phyloP scores from a whole-genome alignment of 2,113 vertebrate species.

The Choloepus hoffmanni region DNA sequence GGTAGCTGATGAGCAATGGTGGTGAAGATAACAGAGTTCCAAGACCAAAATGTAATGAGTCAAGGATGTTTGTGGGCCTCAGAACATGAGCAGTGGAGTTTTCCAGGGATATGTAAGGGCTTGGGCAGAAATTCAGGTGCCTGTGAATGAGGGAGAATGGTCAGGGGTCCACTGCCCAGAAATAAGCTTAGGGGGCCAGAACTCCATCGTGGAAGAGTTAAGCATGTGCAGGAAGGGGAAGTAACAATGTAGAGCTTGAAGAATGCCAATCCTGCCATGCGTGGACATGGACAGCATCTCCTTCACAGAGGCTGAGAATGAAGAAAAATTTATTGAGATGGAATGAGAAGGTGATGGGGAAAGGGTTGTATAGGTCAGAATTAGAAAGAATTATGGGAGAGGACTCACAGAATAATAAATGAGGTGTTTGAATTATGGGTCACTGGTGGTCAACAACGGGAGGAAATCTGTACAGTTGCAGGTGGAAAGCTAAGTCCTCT shows the following conservation, averaged over 20 bases:
- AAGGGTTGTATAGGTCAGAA: not conserved
- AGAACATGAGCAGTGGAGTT: not conserved
- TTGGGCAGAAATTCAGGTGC: not conserved
- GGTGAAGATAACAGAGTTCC: not conserved
- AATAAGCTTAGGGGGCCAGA: not conserved
- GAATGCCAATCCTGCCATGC: not conserved
- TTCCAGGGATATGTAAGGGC: not conserved
- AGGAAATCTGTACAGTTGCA: not conserved
- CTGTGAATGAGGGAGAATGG: not conserved
- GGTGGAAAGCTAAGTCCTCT: not conserved
- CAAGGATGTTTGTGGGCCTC: not conserved
- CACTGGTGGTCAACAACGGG: not conserved
- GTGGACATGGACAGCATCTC: not conserved
- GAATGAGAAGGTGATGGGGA: not conserved
- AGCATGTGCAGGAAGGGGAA: not conserved
- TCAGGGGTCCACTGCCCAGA: not conserved
- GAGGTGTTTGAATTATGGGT: not conserved
- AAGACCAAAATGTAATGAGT: not conserved
- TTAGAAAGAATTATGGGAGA: not conserved
- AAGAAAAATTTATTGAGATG: not conserved
- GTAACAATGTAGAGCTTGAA: too few relatives aligned
- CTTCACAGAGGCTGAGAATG: not conserved
- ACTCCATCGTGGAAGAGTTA: not conserved
- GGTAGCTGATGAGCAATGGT: not conserved
- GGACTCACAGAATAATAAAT: not conserved